These are phyloP conservation scores for Rhynchonycteris naso DNA, from an alignment of 2,797 vertebrate genomes.

Conservation along the genomic window DNA sequence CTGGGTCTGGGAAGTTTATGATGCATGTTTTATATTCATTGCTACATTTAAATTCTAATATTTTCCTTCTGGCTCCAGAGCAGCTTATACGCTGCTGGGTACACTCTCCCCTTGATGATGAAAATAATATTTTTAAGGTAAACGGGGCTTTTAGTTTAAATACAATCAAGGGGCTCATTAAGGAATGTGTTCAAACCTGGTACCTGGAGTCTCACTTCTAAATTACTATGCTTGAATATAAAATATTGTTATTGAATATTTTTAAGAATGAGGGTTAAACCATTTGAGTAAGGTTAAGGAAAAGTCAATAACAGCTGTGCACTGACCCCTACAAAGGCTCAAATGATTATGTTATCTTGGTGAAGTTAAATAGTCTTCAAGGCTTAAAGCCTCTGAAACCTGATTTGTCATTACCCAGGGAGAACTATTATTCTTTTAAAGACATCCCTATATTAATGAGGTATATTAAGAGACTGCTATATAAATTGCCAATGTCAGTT, in stretches of 20 bases:
- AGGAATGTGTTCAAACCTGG: conserved; percentile 37
- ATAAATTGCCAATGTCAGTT: background rate
- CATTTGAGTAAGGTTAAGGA: conserved; percentile 29
- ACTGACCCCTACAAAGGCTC: background rate
- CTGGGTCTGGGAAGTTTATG: conserved; percentile 82
- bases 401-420: background rate
- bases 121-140: conserved; percentile 84
- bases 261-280: background rate
- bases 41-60: conserved; percentile 81
- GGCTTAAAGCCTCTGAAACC: background rate
- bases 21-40: conserved; percentile 81
- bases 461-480: background rate
- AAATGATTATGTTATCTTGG: background rate
- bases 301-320: background rate
- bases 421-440: conserved; percentile 30
- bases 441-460: background rate
- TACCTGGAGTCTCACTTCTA: conserved; percentile 45
- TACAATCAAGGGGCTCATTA: conserved; percentile 77
- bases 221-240: conserved; percentile 37
- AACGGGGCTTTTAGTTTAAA: conserved; percentile 80
- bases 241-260: conserved; percentile 57
- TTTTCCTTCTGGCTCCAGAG: conserved; percentile 79
- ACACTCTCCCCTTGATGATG: conserved; percentile 83
- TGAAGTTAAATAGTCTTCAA: conserved; percentile 11
- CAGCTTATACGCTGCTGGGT: conserved; percentile 82